A percentile compares a stretch with the other conserved stretches of the same genome.
Conservation (phyloP, 2,113 vertebrate genomes). For the Tapirus terrestris region DNA sequence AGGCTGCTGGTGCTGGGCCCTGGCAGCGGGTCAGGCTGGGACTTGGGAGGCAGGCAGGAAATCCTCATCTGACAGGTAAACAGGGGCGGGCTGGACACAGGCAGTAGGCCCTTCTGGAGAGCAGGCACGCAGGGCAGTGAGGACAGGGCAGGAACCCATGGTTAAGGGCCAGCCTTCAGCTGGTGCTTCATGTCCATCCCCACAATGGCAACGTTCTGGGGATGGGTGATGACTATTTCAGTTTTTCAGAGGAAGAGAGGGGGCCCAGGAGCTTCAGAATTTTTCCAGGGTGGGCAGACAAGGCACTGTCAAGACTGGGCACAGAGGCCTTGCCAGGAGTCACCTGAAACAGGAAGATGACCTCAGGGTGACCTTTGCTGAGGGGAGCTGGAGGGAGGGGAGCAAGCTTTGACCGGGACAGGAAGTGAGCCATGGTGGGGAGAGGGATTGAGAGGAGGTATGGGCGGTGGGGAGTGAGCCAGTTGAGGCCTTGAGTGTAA, state of each 20-base stretch:
- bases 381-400: neutral
- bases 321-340: neutral
- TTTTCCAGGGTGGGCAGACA: too few relatives aligned
- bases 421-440: neutral
- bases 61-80: neutral
- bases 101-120: neutral
- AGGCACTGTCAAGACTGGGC: neutral
- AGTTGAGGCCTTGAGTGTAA: neutral
- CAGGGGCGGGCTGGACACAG: neutral
- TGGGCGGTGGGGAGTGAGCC: neutral
- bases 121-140: neutral
- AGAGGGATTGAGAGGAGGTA: too few relatives aligned
- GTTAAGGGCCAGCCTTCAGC: too few relatives aligned
- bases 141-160: neutral
- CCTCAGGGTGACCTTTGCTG: neutral
- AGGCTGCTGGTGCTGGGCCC: too few relatives aligned
- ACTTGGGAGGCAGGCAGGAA: neutral
- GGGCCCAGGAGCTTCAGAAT: neutral
- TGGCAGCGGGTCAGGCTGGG: neutral
- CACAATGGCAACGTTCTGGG: neutral
- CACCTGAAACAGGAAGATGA: neutral
- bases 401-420: too few relatives aligned
- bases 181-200: neutral
- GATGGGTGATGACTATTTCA: too few relatives aligned
- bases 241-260: neutral